Evolutionary conservation across 2,888 invertebrate genomes (phyloP).

Genomic region (Sipha maydis): DNA sequence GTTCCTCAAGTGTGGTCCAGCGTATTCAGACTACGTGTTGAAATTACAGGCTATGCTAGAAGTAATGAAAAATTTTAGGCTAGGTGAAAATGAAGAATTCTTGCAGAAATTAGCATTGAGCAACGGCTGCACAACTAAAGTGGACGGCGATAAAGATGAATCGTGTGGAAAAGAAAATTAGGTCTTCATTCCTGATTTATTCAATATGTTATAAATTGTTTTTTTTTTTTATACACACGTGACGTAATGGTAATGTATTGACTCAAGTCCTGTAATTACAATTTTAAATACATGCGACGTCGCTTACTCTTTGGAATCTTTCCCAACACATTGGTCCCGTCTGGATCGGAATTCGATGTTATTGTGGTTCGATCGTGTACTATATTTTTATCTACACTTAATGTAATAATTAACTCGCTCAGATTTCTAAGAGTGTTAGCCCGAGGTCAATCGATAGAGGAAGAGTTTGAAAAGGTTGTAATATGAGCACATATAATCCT

Average conservation of each 20-base stretch:
- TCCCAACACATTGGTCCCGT: neutral
- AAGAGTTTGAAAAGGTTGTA: neutral
- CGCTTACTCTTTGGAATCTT: neutral
- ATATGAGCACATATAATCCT: neutral
- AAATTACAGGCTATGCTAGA: constrained; percentile 52
- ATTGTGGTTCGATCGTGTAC: neutral
- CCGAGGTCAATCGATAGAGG: neutral
- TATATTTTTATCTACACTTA: neutral
- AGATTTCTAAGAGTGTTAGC: neutral
- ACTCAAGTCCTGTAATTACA: neutral
- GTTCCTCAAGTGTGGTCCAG: constrained; percentile 47
- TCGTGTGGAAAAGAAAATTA: constrained; percentile 23
- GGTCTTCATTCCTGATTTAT: neutral
- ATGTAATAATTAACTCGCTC: neutral
- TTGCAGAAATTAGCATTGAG: constrained; percentile 1
- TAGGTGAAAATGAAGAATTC: constrained; percentile 10
- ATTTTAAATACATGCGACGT: neutral
- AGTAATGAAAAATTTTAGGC: constrained; percentile 39
- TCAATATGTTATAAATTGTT: neutral
- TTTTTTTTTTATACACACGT: neutral
- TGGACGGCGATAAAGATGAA: constrained; percentile 20
- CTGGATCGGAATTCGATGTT: neutral
- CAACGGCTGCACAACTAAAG: constrained; percentile 19
- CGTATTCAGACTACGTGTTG: constrained; percentile 32
- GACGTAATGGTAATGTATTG: neutral